Evolutionary conservation across 2,113 vertebrate genomes (phyloP), one percentile per base, ranked within the genome.

Genomic region (Struthio camelus): DNA sequence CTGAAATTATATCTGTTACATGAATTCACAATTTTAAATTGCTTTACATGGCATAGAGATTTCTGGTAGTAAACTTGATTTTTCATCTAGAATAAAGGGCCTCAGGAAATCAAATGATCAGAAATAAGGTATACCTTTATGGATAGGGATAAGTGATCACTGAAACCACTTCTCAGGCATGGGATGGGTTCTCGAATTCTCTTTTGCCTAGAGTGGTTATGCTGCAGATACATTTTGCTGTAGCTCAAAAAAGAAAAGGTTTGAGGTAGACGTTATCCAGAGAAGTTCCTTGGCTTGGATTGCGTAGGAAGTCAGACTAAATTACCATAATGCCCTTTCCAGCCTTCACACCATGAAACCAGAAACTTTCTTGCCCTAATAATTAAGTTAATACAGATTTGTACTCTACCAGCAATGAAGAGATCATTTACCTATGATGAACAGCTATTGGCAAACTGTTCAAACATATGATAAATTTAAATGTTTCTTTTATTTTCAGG

Each of bases 401-500:
- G 64, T 73, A 50, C 54, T 64, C 32, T 15, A 22, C 17, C 79
- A 34, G 3, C 36, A 27, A 36, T 46, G 48, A 96, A 64, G 22
- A 78, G 6, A 36, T 73, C 19, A 5, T 90, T 89, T 27, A 53
- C 23, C 7, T 1, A 5, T 56, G n/a, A 59, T 53, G 15, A 64
- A 51, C 32, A 9, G 9, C 61, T 86, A 75, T 48, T 56, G 82
- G 12, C 8, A 89, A 80, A 69, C 76, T 36, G 4, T 59, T 89
- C 53, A 73, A 82, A 66, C 22, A 30, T 27, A 27, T 32, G 66
- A 10, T 79, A 71, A 85, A 51, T 66, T 48, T 46, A 25, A 75
- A 42, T 71, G 3, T 91, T 42, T 51, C 56, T 90, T 58, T 53
- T 92, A 51, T 91, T 89, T 93, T 66, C 93, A 98, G 98, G 96